Evolutionary conservation across 1,140 invertebrate species (phyloP).

Genomic region (Goniozus legneri): DNA sequence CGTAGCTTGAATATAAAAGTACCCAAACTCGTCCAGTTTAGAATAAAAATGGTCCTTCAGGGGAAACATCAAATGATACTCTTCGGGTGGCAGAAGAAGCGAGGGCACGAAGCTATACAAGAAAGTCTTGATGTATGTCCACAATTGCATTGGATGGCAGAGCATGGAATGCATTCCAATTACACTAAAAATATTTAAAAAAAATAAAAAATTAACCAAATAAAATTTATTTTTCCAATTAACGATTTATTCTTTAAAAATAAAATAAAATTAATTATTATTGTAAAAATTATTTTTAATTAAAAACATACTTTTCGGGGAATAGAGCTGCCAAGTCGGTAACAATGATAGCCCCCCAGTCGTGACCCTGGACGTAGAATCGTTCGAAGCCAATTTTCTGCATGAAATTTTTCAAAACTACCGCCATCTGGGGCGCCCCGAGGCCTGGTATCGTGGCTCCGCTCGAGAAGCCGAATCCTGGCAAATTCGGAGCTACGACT

Average conservation of each 20-base stretch:
- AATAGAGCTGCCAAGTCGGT: conserved; percentile 63
- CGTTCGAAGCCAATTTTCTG: conserved; percentile 66
- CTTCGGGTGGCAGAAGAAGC: conserved; percentile 55
- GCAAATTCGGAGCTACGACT: conserved; percentile 75
- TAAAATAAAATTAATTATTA: conserved; percentile 1
- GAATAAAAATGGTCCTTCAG: conserved; percentile 47
- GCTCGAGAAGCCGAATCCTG: conserved; percentile 83
- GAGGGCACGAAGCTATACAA: conserved; percentile 57
- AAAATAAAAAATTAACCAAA: conserved; percentile 3
- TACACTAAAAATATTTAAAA: conserved; percentile 49
- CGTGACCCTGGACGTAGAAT: conserved; percentile 82
- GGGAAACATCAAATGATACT: conserved; percentile 62
- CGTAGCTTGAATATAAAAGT: conserved; percentile 78
- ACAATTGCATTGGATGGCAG: conserved; percentile 46
- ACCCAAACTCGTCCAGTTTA: conserved; percentile 67
- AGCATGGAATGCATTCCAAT: conserved; percentile 68
- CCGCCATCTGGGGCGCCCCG: conserved; percentile 60
- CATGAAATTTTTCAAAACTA: conserved; percentile 83
- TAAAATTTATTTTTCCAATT: neutral
- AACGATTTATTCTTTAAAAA: neutral
- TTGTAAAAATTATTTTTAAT: neutral
- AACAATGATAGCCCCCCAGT: conserved; percentile 70
- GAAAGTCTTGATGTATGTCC: conserved; percentile 51
- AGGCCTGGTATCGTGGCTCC: conserved; percentile 62
- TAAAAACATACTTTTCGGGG: conserved; percentile 56